phyloP scores from a whole-genome alignment of 1,140 invertebrate species.

The Sitobion miscanthi region DNA sequence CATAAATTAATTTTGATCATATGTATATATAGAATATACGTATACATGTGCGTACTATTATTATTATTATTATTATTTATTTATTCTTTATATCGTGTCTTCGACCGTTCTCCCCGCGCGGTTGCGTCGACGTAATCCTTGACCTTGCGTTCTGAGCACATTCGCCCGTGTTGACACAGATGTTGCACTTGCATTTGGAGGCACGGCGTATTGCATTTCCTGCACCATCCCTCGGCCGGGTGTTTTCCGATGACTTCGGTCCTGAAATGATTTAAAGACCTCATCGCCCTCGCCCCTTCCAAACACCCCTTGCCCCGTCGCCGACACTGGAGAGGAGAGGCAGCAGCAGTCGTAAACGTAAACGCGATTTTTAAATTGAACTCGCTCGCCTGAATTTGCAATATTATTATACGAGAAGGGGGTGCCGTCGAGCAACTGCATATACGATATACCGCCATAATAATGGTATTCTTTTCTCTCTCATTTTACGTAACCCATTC shows the following conservation, averaged over 20 bases:
- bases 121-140: constrained; percentile 31
- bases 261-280: constrained; percentile 37
- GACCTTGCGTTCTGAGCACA: constrained; percentile 47
- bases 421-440: background rate
- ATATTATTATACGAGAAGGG: background rate
- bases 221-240: background rate
- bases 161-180: constrained; percentile 45
- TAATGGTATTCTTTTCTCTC: constrained; percentile 9
- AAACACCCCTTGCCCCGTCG: too few relatives aligned
- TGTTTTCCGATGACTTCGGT: constrained; percentile 41
- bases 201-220: background rate
- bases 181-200: constrained; percentile 40
- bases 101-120: background rate
- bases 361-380: constrained; percentile 47
- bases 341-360: constrained; percentile 5
- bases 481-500: constrained; percentile 6
- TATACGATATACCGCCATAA: background rate
- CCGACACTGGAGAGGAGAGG: background rate
- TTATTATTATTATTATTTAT: background rate
- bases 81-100: background rate
- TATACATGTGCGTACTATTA: background rate
- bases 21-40: background rate
- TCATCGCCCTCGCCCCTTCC: background rate
- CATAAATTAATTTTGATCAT: constrained; percentile 54
- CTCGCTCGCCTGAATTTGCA: background rate